A percentile compares a stretch with the other conserved stretches of the same genome.
Evolutionary conservation across 2,888 invertebrate species (phyloP).

Genomic region (Bombyx huttoni): DNA sequence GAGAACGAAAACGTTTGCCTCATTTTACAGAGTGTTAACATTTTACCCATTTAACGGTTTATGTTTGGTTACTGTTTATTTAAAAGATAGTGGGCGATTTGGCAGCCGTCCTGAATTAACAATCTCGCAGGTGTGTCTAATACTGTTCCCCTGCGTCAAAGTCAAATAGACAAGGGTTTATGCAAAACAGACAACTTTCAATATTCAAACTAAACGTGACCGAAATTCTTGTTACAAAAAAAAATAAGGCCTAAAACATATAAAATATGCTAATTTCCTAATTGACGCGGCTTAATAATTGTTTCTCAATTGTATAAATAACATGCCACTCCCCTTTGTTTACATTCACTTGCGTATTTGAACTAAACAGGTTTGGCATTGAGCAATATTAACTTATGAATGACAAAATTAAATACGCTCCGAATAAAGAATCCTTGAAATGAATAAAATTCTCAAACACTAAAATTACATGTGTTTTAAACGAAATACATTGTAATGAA

Average conservation of each 20-base stretch:
- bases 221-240: too few species aligned
- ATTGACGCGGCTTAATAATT: slow-evolving; percentile 25
- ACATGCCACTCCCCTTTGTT: slow-evolving; percentile 14
- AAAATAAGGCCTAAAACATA: background rate
- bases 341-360: slow-evolving; percentile 10
- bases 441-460: background rate
- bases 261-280: slow-evolving; percentile 17
- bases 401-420: background rate
- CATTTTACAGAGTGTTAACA: slow-evolving; percentile 30
- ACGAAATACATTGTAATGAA: background rate
- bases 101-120: slow-evolving; percentile 40
- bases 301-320: slow-evolving; percentile 40
- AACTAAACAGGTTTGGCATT: slow-evolving; percentile 12
- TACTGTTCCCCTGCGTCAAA: background rate
- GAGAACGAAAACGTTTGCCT: slow-evolving; percentile 8
- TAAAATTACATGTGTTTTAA: background rate
- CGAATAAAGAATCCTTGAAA: slow-evolving; percentile 1
- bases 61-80: slow-evolving; percentile 42
- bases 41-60: slow-evolving; percentile 37
- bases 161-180: background rate
- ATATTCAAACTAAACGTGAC: too few species aligned
- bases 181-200: background rate
- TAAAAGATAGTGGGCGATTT: slow-evolving; percentile 37
- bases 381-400: slow-evolving; percentile 8
- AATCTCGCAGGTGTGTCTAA: slow-evolving; percentile 42